phyloP scores from a whole-genome alignment of 1,140 invertebrate genomes.

The Bradynema listronoti region DNA sequence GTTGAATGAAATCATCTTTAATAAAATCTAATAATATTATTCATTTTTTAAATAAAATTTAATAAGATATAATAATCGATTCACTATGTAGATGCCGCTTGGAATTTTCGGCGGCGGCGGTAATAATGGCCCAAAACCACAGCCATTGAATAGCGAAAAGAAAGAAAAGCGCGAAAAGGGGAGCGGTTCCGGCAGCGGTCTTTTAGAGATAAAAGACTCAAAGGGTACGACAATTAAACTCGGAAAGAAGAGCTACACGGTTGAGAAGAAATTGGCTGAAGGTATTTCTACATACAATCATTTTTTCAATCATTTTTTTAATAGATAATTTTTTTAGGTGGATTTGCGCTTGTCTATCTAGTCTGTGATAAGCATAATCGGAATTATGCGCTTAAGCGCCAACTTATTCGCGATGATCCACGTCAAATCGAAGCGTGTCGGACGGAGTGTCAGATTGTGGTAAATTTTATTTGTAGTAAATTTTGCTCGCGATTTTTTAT shows the following conservation, averaged over 20 bases:
- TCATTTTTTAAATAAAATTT: too few species aligned
- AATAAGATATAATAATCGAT: too few species aligned
- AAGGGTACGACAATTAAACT: conserved; percentile 50
- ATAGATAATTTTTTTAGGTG: conserved; percentile 38
- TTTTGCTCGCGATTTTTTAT: too few species aligned
- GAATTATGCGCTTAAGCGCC: conserved; percentile 52
- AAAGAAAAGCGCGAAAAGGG: conserved; percentile 35
- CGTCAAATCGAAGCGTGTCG: conserved; percentile 54
- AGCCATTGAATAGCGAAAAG: conserved; percentile 44
- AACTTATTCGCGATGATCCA: conserved; percentile 52
- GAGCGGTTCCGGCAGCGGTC: neutral
- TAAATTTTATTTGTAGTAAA: conserved; percentile 18
- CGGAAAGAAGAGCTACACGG: conserved; percentile 45
- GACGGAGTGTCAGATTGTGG: conserved; percentile 53
- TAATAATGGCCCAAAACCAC: conserved; percentile 42
- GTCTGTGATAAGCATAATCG: conserved; percentile 52
- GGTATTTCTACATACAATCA: conserved; percentile 24
- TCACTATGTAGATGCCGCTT: conserved; percentile 40
- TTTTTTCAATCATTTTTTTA: conserved; percentile 8
- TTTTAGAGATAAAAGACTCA: conserved; percentile 29
- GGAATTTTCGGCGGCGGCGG: conserved; percentile 39
- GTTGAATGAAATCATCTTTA: too few species aligned
- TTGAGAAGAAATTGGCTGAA: conserved; percentile 56
- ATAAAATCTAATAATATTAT: too few species aligned
- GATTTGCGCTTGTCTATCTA: conserved; percentile 56